Conservation (phyloP, 2,797 vertebrate genomes). For the Falco naumanni region DNA sequence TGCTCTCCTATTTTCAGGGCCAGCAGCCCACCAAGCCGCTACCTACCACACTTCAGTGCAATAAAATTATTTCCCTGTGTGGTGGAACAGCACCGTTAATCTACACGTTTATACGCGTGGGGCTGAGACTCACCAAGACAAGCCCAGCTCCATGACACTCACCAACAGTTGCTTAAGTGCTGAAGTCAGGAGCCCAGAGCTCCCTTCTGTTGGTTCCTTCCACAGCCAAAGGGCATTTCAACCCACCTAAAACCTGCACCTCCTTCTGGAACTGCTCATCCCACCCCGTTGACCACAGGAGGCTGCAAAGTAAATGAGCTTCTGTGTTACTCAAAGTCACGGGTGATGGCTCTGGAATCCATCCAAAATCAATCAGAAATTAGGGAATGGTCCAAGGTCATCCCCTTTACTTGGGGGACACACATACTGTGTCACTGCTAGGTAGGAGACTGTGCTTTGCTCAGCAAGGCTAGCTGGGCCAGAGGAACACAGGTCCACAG, state of each 20-base stretch:
- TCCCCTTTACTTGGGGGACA: neutral
- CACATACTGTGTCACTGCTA: neutral
- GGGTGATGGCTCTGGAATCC: neutral
- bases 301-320: neutral
- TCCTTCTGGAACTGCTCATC: neutral
- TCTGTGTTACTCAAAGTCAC: neutral
- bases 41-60: neutral
- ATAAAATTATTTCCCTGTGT: neutral
- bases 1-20: neutral
- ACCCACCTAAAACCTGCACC: neutral
- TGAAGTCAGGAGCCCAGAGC: neutral
- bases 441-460: neutral
- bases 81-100: neutral
- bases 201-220: neutral
- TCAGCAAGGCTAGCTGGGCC: neutral
- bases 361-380: neutral
- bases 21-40: neutral
- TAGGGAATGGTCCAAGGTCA: neutral
- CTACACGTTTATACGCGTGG: accelerated
- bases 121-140: neutral
- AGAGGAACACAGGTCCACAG: neutral
- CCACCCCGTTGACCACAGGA: neutral
- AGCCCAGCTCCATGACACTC: neutral
- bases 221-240: neutral
- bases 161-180: neutral